Evolutionary conservation across 2,113 vertebrate genomes (phyloP).

Genomic region (Gallinago jamesoni): DNA sequence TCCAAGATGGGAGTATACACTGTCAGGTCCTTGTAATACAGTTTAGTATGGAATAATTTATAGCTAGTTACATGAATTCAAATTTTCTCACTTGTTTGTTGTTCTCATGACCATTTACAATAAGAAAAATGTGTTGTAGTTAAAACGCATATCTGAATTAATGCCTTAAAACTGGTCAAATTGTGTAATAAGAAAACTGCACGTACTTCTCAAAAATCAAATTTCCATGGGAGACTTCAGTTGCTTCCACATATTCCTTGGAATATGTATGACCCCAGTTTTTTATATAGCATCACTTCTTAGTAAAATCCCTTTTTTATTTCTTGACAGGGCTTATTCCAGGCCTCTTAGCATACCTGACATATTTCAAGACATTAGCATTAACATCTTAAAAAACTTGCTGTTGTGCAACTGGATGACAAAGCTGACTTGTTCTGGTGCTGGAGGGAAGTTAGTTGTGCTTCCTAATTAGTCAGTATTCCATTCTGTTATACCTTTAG

Average conservation of each 20-base stretch:
- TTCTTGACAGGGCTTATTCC: not conserved
- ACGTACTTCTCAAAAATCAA: not conserved
- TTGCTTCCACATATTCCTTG: not conserved
- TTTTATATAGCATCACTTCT: not conserved
- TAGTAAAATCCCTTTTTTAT: not conserved
- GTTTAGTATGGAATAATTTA: not conserved
- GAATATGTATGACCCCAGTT: not conserved
- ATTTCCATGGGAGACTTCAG: not conserved
- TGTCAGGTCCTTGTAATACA: not conserved
- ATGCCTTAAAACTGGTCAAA: not conserved
- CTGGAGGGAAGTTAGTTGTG: not conserved
- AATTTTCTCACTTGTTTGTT: not conserved
- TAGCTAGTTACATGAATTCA: not conserved
- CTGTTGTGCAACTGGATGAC: not conserved
- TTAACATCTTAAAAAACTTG: not conserved
- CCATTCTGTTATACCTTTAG: fast-evolving
- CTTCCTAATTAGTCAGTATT: not conserved
- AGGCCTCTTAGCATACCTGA: not conserved
- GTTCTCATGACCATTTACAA: not conserved
- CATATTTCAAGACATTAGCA: not conserved
- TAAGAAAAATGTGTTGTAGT: not conserved
- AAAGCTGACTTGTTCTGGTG: not conserved
- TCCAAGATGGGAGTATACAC: not conserved
- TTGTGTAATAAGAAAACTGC: not conserved
- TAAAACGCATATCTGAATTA: not conserved